Evolutionary conservation across 2,797 vertebrate genomes (phyloP), one percentile per base, ranked within the genome.

Genomic region (Tarsius wallacei): DNA sequence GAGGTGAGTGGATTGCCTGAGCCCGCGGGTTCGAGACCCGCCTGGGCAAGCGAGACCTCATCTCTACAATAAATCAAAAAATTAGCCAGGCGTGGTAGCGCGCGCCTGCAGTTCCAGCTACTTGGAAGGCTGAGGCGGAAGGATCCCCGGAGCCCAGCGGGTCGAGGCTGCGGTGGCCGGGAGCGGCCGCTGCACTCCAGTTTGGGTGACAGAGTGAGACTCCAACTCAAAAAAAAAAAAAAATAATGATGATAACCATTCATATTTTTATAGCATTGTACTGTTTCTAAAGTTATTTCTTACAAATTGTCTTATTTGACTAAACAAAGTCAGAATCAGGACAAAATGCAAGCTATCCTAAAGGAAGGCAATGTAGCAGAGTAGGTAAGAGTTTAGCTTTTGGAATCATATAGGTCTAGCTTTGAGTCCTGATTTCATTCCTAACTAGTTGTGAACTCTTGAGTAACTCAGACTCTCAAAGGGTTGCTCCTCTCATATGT

Each of bases 391-490:
- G 16, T 74, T 92, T 84, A 70, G 55, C 16, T n/a, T 88, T 94
- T 91, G 36, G 49, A 93, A n/a, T 96, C 33, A 81, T 28, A 80
- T 3, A 89, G 10, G 26, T 80, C 16, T 61, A 73, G 12, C 19
- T 84, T 53, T 73, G 28, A 80, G 24, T 26, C 21, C 4, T 57
- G 59, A 87, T 91, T 93, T 42, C 14, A 89, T 15, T 16, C 53
- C 57, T 42, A 64, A 36, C 11, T 76, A 71, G 3, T 26, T 85
- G 22, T 70, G 17, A 91, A 15, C 31, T 82, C 21, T 86, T 93
- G 78, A 86, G 8, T 3, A 95, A 85, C 71, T 57, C 84, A 66
- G 51, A 13, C 4, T 91, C 28, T 94, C 51, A 80, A 94, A 97
- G 10, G 36, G 13, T 49, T 93, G 14, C 2, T 77, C 3, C 7